Base-by-base conservation (phyloP, 1,140 invertebrate species). In the Drosophila sechellia region DNA sequence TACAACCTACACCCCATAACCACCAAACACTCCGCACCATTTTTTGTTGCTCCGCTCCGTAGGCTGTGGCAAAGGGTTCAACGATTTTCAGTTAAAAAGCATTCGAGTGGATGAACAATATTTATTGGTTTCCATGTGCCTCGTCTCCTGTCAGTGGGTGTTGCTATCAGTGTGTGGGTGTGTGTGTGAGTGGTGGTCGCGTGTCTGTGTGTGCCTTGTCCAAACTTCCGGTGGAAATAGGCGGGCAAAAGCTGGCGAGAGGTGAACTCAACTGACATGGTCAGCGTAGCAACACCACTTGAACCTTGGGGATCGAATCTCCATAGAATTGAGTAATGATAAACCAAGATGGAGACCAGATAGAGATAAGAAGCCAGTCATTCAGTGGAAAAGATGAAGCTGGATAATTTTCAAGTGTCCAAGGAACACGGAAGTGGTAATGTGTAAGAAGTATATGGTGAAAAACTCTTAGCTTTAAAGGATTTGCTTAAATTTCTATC, bases 91-190 rank as follows among this genome's bases (percentile, higher is more conserved):
- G 84, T 87, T 89, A 87, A 87, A 87, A 87, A 83, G 55, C 79
- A 87, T 76, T 87, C 79, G 85, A 87, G 83, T 84, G 83, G 83
- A 87, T 87, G 84, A 87, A 79, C 83, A 89, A 87, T 87, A 87
- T 87, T 87, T 87, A 87, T 87, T 87, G 83, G 79, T 87, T 89
- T 89, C 81, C 76, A 89, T 83, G 76, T 77, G 74, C 49, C 71
- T 61, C 77, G 77, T 63, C 71, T 59, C 50, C 50, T 57, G 72
- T 58, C 75, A 70, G 63, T 65, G 50, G 37, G 48, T 60, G 40
- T 66, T 15, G 27, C 35, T 59, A 56, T 63, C 50, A 31, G 37
- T 60, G 27, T 42, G 53, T 12, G 42, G 40, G 40, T 58, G 27
- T 45, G 37, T 42, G 13, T 40, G 37, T 34, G 27, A 46, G 22